Evolutionary conservation across 2,113 vertebrate genomes (phyloP).

Genomic region (Mus musculus): DNA sequence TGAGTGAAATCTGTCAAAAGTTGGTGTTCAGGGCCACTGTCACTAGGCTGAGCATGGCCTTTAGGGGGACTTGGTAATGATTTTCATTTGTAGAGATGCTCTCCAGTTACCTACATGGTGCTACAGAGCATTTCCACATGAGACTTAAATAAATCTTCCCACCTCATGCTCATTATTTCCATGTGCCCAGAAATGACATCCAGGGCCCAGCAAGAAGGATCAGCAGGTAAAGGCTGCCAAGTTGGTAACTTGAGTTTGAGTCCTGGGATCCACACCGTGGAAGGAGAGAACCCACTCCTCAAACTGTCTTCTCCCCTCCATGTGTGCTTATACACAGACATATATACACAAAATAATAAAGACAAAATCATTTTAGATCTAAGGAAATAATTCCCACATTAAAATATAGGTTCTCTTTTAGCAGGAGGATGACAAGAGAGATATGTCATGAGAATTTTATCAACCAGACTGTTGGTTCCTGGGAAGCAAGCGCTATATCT

Average conservation of each 20-base stretch:
- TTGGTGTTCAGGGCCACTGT: neutral
- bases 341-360: neutral
- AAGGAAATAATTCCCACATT: too few relatives aligned
- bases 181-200: neutral
- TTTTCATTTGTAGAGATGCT: neutral
- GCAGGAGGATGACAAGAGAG: neutral
- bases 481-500: neutral
- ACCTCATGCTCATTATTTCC: neutral
- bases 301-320: neutral
- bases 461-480: neutral
- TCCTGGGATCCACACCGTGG: neutral
- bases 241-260: too few relatives aligned
- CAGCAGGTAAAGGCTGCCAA: neutral
- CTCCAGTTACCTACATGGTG: neutral
- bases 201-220: neutral
- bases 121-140: neutral
- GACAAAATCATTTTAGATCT: neutral
- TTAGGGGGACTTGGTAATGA: neutral
- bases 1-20: neutral
- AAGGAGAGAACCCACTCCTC: neutral
- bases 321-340: neutral
- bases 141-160: conserved; percentile 1
- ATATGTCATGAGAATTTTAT: neutral
- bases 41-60: neutral
- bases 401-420: neutral